phyloP scores from a whole-genome alignment of 1,140 invertebrate species.

The Ips typographus region DNA sequence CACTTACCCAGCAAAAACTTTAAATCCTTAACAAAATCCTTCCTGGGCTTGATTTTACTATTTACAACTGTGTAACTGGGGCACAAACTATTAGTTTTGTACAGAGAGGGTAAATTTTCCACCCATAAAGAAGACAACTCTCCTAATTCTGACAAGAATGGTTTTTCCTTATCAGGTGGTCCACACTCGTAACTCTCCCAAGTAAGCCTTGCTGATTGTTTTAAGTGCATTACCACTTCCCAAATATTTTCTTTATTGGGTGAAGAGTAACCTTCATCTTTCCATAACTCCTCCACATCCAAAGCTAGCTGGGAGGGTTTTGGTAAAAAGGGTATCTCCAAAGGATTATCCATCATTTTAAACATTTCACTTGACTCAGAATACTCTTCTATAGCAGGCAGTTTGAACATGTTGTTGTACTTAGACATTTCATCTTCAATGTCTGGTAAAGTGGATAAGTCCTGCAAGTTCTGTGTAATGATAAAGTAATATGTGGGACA shows the following conservation, averaged over 20 bases:
- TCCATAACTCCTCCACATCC: constrained; percentile 6
- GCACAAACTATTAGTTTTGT: constrained; percentile 28
- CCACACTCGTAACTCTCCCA: constrained; percentile 47
- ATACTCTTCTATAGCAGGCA: not conserved
- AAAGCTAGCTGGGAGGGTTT: constrained; percentile 2
- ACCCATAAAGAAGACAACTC: constrained; percentile 42
- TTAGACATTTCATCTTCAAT: constrained; percentile 32
- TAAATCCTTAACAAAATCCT: constrained; percentile 42
- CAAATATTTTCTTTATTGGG: constrained; percentile 43
- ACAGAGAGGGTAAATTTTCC: constrained; percentile 43
- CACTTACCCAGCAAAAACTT: constrained; percentile 47
- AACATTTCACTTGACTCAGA: constrained; percentile 12
- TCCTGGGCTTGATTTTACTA: constrained; percentile 36
- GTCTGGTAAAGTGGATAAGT: constrained; percentile 35
- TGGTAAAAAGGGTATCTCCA: constrained; percentile 7
- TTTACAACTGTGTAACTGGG: constrained; percentile 31
- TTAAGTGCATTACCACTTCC: constrained; percentile 40
- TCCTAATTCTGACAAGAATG: constrained; percentile 45
- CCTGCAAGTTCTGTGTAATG: constrained; percentile 23
- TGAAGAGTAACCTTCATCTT: constrained; percentile 37
- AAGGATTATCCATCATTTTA: constrained; percentile 4
- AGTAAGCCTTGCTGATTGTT: constrained; percentile 38
- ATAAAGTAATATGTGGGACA: not conserved
- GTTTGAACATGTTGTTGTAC: constrained; percentile 24
- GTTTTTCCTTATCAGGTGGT: constrained; percentile 42